Evolutionary conservation across 2,113 vertebrate species (phyloP).

Genomic region (Periophthalmus modestus): DNA sequence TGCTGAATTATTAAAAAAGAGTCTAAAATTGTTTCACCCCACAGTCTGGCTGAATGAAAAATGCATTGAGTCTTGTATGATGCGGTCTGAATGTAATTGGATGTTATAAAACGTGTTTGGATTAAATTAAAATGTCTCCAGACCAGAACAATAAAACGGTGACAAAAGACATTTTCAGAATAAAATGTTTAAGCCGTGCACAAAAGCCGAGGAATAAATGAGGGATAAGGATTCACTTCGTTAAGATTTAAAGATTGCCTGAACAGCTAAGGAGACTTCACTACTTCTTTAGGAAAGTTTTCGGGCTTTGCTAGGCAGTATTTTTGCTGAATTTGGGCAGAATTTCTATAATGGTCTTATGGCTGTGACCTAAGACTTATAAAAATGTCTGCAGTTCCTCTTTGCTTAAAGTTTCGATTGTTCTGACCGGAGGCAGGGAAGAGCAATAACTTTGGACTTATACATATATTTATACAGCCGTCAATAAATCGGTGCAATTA

Average conservation of each 20-base stretch:
- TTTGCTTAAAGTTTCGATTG: background rate
- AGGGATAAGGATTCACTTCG: background rate
- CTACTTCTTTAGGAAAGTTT: conserved; percentile 1
- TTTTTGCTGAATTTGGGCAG: background rate
- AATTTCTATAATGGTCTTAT: background rate
- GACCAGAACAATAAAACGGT: background rate
- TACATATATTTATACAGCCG: background rate
- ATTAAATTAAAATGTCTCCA: background rate
- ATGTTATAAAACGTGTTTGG: background rate
- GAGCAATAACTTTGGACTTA: background rate
- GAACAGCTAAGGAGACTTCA: background rate
- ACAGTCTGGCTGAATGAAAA: background rate
- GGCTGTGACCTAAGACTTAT: background rate
- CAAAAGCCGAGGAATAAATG: background rate
- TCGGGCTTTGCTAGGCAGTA: background rate
- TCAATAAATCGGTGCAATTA: background rate
- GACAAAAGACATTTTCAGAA: background rate
- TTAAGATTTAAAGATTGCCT: conserved; percentile 6
- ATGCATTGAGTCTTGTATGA: background rate
- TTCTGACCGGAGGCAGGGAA: background rate
- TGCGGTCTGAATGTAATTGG: background rate
- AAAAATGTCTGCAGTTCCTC: background rate
- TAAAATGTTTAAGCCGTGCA: background rate
- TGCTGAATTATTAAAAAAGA: background rate
- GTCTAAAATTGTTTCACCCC: background rate